Evolutionary conservation across 2,888 invertebrate genomes (phyloP).

Genomic region (Steromphala cineraria): DNA sequence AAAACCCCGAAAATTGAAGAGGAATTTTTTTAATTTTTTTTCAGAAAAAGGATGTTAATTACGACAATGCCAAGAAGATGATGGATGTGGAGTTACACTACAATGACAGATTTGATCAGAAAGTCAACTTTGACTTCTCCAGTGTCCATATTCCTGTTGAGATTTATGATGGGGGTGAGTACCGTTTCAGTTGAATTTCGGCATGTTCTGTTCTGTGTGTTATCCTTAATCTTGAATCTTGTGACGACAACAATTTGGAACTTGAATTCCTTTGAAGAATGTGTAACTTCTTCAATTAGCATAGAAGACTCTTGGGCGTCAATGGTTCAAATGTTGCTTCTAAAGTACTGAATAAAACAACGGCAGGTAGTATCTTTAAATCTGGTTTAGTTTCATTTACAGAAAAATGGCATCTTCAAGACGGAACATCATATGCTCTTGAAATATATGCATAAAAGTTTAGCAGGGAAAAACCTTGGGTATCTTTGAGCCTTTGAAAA

Average conservation of each 20-base stretch:
- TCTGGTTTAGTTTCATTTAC: too few relatives aligned
- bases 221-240: background rate
- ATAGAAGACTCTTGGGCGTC: background rate
- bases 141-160: slow-evolving; percentile 77
- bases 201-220: background rate
- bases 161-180: slow-evolving; percentile 77
- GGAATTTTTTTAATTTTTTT: too few relatives aligned
- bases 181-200: background rate
- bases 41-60: slow-evolving; percentile 57
- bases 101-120: slow-evolving; percentile 65
- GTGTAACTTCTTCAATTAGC: too few relatives aligned
- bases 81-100: slow-evolving; percentile 53
- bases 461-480: too few relatives aligned
- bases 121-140: slow-evolving; percentile 71
- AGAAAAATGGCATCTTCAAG: too few relatives aligned
- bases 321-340: too few relatives aligned
- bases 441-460: too few relatives aligned
- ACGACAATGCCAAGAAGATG: slow-evolving; percentile 65
- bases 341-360: background rate
- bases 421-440: too few relatives aligned
- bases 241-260: background rate
- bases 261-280: too few relatives aligned
- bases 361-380: background rate
- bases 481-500: too few relatives aligned
- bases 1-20: too few relatives aligned